Evolutionary conservation across 2,888 invertebrate species (phyloP).

Genomic region (Meiosimyza decipiens): DNA sequence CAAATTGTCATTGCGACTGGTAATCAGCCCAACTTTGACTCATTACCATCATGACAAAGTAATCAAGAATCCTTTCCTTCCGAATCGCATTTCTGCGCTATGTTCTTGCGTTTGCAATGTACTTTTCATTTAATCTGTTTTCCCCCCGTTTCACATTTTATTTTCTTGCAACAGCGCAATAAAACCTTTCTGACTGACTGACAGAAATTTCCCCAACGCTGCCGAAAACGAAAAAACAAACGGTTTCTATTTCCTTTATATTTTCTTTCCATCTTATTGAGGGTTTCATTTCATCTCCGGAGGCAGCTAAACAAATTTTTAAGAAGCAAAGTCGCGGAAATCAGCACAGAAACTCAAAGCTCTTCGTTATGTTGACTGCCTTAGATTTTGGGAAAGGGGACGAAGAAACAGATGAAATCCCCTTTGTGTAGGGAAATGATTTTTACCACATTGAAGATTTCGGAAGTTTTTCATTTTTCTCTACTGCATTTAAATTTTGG

Average conservation of each 20-base stretch:
- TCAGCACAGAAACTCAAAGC: slow-evolving; percentile 7
- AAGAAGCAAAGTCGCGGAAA: slow-evolving; percentile 22
- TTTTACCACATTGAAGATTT: not conserved
- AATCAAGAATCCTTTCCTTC: slow-evolving; percentile 27
- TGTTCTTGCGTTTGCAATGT: not conserved
- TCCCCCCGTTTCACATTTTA: no score
- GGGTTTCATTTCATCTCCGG: slow-evolving; percentile 24
- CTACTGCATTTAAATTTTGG: no score
- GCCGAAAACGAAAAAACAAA: no score
- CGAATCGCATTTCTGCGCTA: slow-evolving; percentile 3
- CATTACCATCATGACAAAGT: slow-evolving; percentile 42
- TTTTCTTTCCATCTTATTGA: not conserved
- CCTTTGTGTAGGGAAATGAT: not conserved
- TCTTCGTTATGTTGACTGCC: not conserved
- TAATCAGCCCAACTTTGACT: slow-evolving; percentile 36
- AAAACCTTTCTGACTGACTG: slow-evolving; percentile 54
- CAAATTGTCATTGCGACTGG: not conserved
- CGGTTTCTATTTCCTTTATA: not conserved
- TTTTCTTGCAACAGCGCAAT: slow-evolving; percentile 43
- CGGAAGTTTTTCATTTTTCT: no score
- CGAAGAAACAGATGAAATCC: not conserved
- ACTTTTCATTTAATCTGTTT: slow-evolving; percentile 9
- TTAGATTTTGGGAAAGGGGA: no score
- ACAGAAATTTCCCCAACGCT: no score
- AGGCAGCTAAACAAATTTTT: slow-evolving; percentile 33